These are phyloP conservation scores for Eumaeus atala DNA, from an alignment of 1,140 invertebrate genomes.

Conservation along the genomic window DNA sequence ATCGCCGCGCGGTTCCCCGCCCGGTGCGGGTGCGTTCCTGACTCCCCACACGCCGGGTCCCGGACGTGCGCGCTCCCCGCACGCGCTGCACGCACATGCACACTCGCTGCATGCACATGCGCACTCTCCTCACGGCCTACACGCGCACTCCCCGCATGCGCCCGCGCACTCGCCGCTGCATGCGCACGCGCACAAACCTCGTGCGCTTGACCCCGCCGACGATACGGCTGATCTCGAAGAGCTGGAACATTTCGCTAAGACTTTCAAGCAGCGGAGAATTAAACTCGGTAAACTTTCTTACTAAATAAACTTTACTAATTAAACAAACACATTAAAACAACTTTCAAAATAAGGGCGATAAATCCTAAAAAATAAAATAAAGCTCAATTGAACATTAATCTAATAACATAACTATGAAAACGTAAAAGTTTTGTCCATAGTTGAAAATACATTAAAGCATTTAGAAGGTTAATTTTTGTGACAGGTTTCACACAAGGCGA, in stretches of 20 bases:
- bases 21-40: slow-evolving; percentile 63
- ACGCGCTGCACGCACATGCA: slow-evolving; percentile 63
- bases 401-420: too few species aligned
- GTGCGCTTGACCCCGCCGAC: slow-evolving; percentile 84
- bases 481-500: slow-evolving; percentile 98
- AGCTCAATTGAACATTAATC: too few species aligned
- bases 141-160: slow-evolving; percentile 47
- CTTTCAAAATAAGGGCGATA: too few species aligned
- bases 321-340: too few species aligned
- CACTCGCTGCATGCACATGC: slow-evolving; percentile 43
- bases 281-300: slow-evolving; percentile 78
- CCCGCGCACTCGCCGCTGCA: slow-evolving; percentile 75
- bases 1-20: slow-evolving; percentile 74
- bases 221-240: slow-evolving; percentile 97
- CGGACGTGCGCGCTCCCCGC: slow-evolving; percentile 52
- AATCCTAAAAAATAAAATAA: too few species aligned
- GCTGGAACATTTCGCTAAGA: slow-evolving; percentile 96
- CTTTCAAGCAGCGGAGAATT: slow-evolving; percentile 95
- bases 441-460: too few species aligned
- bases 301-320: too few species aligned
- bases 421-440: too few species aligned
- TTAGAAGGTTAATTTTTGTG: neutral
- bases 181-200: slow-evolving; percentile 73
- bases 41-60: slow-evolving; percentile 47
- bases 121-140: slow-evolving; percentile 43